phyloP scores from a whole-genome alignment of 2,888 invertebrate species.

The Amaurobius ferox region DNA sequence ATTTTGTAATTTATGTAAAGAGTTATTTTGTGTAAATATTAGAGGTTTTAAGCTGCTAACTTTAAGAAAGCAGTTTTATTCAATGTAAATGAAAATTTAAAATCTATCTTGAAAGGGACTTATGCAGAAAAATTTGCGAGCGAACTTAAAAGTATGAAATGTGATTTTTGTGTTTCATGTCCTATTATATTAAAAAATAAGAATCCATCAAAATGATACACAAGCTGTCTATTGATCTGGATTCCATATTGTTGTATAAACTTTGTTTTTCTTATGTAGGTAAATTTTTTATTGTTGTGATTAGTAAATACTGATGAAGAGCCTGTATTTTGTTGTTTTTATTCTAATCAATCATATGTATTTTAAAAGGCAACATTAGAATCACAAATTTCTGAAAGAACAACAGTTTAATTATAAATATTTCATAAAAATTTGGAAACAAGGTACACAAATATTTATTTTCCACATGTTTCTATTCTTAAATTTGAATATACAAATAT shows the following conservation, averaged over 20 bases:
- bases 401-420: no score
- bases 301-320: constrained; percentile 69
- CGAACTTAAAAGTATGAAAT: not conserved
- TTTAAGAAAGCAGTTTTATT: constrained; percentile 64
- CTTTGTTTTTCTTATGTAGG: constrained; percentile 67
- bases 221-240: constrained; percentile 61
- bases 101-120: constrained; percentile 43
- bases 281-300: constrained; percentile 68
- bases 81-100: constrained; percentile 49
- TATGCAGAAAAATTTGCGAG: constrained; percentile 12
- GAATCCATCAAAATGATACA: constrained; percentile 45
- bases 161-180: constrained; percentile 25
- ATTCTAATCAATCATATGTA: not conserved
- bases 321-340: constrained; percentile 1
- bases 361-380: no score
- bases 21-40: constrained; percentile 71
- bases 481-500: no score
- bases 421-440: no score
- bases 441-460: no score
- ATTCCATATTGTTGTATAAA: constrained; percentile 63
- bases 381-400: no score
- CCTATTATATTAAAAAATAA: constrained; percentile 4
- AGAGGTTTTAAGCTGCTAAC: constrained; percentile 64
- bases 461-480: no score
- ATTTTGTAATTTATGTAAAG: constrained; percentile 71